These are phyloP conservation scores for Agrotis exclamationis DNA, from an alignment of 2,888 invertebrate species.

Conservation along the genomic window DNA sequence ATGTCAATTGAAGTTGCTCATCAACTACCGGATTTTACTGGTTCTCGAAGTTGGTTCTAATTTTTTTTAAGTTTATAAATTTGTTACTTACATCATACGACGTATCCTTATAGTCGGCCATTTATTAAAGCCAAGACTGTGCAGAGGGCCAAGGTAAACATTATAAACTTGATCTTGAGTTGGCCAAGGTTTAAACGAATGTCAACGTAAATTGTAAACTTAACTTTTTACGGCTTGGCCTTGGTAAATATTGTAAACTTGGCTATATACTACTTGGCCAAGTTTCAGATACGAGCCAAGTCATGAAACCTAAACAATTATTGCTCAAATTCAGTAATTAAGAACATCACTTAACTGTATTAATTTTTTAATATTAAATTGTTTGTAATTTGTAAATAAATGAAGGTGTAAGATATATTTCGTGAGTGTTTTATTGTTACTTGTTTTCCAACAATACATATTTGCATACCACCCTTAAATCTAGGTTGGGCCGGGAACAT, in stretches of 20 bases:
- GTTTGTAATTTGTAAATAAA: slow-evolving; percentile 84
- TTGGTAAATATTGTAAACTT: slow-evolving; percentile 28
- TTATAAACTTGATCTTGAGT: slow-evolving; percentile 31
- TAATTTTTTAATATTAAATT: slow-evolving; percentile 74
- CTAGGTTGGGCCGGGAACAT: no score
- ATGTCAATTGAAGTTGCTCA: no score
- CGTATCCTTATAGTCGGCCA: slow-evolving; percentile 8
- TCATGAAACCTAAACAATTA: slow-evolving; percentile 43
- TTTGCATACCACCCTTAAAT: no score
- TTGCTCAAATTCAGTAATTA: slow-evolving; percentile 76
- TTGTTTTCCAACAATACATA: background rate
- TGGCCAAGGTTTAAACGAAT: slow-evolving; percentile 15
- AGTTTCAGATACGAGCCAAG: slow-evolving; percentile 38
- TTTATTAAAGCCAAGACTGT: slow-evolving; percentile 2
- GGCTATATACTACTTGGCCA: slow-evolving; percentile 31
- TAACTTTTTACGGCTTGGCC: slow-evolving; percentile 30
- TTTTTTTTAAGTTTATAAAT: background rate
- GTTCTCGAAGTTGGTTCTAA: slow-evolving; percentile 3
- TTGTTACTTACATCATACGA: slow-evolving; percentile 1
- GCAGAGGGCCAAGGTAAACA: slow-evolving; percentile 33
- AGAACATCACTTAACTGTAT: slow-evolving; percentile 71
- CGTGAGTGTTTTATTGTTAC: slow-evolving; percentile 65
- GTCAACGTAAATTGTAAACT: slow-evolving; percentile 44
- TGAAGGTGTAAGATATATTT: slow-evolving; percentile 86
- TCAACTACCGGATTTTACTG: background rate